Evolutionary conservation across 2,888 invertebrate genomes (phyloP).

Genomic region (Micropterix aruncella): DNA sequence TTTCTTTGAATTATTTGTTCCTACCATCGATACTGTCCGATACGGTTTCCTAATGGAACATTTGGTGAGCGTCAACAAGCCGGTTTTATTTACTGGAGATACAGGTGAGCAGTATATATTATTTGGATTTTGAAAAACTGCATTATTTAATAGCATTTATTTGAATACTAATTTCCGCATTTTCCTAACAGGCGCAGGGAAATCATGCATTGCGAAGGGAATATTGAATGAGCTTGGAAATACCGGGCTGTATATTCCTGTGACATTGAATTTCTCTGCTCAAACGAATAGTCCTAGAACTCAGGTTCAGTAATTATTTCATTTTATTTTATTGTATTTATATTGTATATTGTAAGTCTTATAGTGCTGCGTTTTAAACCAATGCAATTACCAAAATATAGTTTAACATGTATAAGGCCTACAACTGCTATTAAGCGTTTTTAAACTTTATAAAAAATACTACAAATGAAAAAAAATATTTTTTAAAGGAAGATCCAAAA

Average conservation of each 20-base stretch:
- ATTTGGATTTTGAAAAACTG: not conserved
- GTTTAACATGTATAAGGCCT: too few species aligned
- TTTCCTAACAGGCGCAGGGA: constrained; percentile 80
- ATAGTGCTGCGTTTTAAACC: too few species aligned
- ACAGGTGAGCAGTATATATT: constrained; percentile 40
- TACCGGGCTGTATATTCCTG: constrained; percentile 51
- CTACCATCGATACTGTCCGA: constrained; percentile 80
- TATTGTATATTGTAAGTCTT: too few species aligned
- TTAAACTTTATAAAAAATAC: too few species aligned
- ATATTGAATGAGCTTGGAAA: constrained; percentile 49
- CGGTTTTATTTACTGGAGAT: constrained; percentile 81
- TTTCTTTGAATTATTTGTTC: constrained; percentile 83
- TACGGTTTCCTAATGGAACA: constrained; percentile 71
- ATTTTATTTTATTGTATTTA: too few species aligned
- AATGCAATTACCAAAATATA: too few species aligned
- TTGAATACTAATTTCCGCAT: constrained; percentile 9
- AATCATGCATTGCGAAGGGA: constrained; percentile 72
- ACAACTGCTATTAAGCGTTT: too few species aligned
- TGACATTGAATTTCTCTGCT: constrained; percentile 79
- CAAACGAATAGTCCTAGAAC: constrained; percentile 78
- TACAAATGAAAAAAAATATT: too few species aligned
- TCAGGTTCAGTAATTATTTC: too few species aligned
- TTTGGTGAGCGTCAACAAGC: constrained; percentile 53
- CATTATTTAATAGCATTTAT: constrained; percentile 1
- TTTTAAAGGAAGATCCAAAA: too few species aligned